Percentiles rank a stretch among this genome's conserved stretches.
These are phyloP conservation scores for Drosophila murphyi DNA, from an alignment of 1,140 invertebrate genomes.

Conservation along the genomic window DNA sequence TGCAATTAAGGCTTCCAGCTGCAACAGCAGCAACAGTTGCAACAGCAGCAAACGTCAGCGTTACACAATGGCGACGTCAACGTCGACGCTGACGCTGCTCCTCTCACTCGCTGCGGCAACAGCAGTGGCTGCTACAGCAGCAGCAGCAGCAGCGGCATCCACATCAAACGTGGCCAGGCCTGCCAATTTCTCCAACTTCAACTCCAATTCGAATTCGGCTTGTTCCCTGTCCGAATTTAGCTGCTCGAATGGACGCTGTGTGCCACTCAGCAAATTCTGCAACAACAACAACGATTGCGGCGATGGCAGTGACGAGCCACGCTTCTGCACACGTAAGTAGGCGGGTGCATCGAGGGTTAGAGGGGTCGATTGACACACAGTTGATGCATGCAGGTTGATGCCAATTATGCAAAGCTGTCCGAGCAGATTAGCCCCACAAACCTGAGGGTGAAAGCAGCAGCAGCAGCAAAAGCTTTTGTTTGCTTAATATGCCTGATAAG, in stretches of 20 bases:
- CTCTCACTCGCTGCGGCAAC: constrained; percentile 51
- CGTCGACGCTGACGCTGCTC: constrained; percentile 52
- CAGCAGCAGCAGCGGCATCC: constrained; percentile 26
- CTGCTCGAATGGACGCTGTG: constrained; percentile 92
- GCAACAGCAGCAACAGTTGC: constrained; percentile 25
- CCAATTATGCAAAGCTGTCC: constrained; percentile 67
- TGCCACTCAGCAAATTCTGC: constrained; percentile 92
- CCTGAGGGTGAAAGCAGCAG: background rate
- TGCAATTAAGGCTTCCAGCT: constrained; percentile 71
- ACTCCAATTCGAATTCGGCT: constrained; percentile 18
- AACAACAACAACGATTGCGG: constrained; percentile 93
- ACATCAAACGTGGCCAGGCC: constrained; percentile 49
- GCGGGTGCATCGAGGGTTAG: background rate
- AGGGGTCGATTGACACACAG: background rate
- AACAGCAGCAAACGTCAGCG: constrained; percentile 41
- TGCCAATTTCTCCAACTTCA: constrained; percentile 38
- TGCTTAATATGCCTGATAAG: constrained; percentile 35
- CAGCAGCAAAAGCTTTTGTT: constrained; percentile 29
- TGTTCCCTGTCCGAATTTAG: constrained; percentile 92
- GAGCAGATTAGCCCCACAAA: constrained; percentile 50
- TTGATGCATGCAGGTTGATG: background rate
- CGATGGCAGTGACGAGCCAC: constrained; percentile 92
- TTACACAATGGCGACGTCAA: constrained; percentile 52
- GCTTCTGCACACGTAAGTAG: constrained; percentile 94
- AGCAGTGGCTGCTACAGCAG: constrained; percentile 19